These are phyloP conservation scores for Takifugu rubripes DNA, from an alignment of 2,797 vertebrate species.

Conservation along the genomic window DNA sequence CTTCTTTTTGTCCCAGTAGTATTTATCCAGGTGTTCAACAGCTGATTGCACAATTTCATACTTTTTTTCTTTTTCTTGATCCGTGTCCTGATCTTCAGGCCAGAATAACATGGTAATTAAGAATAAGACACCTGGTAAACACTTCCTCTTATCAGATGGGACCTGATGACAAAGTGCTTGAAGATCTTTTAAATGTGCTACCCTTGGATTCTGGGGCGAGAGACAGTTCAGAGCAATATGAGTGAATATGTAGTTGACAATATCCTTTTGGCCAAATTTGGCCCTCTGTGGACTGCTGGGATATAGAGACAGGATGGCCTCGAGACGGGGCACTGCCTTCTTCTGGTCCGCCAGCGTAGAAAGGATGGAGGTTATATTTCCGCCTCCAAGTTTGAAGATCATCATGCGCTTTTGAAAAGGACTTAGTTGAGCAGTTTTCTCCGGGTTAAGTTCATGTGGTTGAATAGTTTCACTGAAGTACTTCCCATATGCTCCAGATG, in stretches of 20 bases:
- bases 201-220: conserved; percentile 55
- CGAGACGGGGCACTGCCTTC: conserved; percentile 51
- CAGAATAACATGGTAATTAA: conserved; percentile 80
- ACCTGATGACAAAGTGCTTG: conserved; percentile 71
- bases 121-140: conserved; percentile 72
- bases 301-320: conserved; percentile 73
- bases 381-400: conserved; percentile 75
- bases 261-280: conserved; percentile 65
- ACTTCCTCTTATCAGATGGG: conserved; percentile 56
- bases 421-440: conserved; percentile 38
- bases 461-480: conserved; percentile 63
- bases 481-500: conserved; percentile 67
- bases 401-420: conserved; percentile 72
- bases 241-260: conserved; percentile 72
- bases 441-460: not conserved
- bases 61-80: conserved; percentile 60
- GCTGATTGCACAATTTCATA: conserved; percentile 70
- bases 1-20: conserved; percentile 71
- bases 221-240: conserved; percentile 76
- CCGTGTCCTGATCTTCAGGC: conserved; percentile 77
- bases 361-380: conserved; percentile 77
- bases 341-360: conserved; percentile 72
- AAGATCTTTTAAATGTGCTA: conserved; percentile 60
- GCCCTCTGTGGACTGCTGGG: conserved; percentile 54
- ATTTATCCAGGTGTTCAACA: conserved; percentile 67